Evolutionary conservation across 2,113 vertebrate genomes (phyloP), one percentile per base, ranked within the genome.

Genomic region (Struthidea cinerea): DNA sequence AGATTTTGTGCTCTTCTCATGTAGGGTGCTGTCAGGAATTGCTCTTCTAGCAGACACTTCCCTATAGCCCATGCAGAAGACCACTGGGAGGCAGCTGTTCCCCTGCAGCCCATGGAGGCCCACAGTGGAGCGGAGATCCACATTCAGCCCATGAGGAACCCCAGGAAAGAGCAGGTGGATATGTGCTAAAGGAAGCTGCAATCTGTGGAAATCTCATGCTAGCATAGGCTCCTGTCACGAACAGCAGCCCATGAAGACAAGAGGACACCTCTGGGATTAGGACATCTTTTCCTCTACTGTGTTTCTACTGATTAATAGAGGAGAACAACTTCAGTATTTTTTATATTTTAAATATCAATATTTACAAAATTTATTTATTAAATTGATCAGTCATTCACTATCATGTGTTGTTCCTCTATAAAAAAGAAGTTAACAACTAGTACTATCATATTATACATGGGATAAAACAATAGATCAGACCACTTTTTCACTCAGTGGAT

Each of bases 191-290:
- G 33, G 24, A 65, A 56, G 23, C 8, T 49, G 12, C 20, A 57
- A 8, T 8, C 35, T 56, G 12, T 37, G 20, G 61, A 47, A 30
- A 69, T 16, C 4, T 28, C 11, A 26, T 0, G 0, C 13, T 35
- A 27, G 13, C 4, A 10, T 18, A 78, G 12, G 19, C 1, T 67
- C 4, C 23, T 77, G n/a, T 5, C 20, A 73, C 37, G 27, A 82
- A 7, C 18, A 39, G 8, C 7, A 57, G 8, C 18, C 53, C 20
- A 15, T 28, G 24, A 53, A 19, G 16, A 39, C 2, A 4, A 56
- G 6, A n/a, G 24, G 24, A 42, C 35, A 21, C 13, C 20, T 85
- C 24, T n/a, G 24, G 13, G 10, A 42, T 65, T 24, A 49, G 30
- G 30, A 41, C 13, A 30, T 42, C 13, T 67, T 57, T 35, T 57